Percentiles rank a stretch among this genome's conserved stretches.
Conservation (phyloP, 2,888 invertebrate species). For the Torymus texanus region DNA sequence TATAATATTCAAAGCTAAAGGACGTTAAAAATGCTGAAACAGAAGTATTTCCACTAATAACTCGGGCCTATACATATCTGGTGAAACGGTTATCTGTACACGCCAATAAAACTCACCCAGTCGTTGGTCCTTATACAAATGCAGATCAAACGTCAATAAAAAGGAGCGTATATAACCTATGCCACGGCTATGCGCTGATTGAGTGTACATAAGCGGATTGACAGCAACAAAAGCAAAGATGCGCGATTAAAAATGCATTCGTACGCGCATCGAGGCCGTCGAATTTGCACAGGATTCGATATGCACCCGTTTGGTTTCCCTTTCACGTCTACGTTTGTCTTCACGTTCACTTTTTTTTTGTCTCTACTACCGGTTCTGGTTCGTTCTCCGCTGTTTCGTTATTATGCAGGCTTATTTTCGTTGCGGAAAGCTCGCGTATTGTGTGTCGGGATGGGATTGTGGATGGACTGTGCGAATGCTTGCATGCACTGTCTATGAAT, state of each 20-base stretch:
- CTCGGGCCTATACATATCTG: no score
- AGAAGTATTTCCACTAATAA: no score
- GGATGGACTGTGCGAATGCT: no score
- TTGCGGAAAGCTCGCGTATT: no score
- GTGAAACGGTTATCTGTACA: background rate
- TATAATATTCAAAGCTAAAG: no score
- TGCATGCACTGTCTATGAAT: no score
- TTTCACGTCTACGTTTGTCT: constrained; percentile 2
- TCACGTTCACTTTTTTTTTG: background rate
- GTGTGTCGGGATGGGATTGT: no score
- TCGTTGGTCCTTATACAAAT: constrained; percentile 6
- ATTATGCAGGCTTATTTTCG: constrained; percentile 42
- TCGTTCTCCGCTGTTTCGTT: constrained; percentile 6
- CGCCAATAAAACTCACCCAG: constrained; percentile 12
- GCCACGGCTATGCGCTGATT: constrained; percentile 26
- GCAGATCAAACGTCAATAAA: constrained; percentile 42
- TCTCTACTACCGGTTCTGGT: background rate
- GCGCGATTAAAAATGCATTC: constrained; percentile 55
- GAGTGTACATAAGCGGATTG: constrained; percentile 52
- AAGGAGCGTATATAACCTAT: constrained; percentile 19
- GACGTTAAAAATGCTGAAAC: no score
- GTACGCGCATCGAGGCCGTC: constrained; percentile 42
- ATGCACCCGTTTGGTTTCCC: constrained; percentile 51
- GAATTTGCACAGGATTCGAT: constrained; percentile 53
- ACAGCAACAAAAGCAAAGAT: constrained; percentile 52